These are phyloP conservation scores for Germaria angustata DNA, from an alignment of 2,888 invertebrate genomes.

Conservation along the genomic window DNA sequence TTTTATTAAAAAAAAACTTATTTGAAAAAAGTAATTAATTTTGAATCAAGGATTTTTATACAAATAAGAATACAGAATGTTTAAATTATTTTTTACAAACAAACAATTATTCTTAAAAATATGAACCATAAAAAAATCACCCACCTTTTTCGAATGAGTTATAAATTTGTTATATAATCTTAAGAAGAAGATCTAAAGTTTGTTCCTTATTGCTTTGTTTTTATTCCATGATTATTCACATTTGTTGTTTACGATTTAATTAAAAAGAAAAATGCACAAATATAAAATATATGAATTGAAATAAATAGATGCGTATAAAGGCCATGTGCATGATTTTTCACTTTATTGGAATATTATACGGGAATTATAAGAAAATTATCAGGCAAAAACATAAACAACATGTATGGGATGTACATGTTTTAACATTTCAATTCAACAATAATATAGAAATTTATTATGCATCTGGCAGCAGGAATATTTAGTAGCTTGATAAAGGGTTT, in stretches of 20 bases:
- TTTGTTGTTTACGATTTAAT: constrained; percentile 13
- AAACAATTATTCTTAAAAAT: no score
- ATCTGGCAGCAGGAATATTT: constrained; percentile 33
- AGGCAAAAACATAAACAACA: constrained; percentile 24
- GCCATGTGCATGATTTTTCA: constrained; percentile 22
- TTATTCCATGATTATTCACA: neutral
- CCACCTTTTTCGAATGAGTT: neutral
- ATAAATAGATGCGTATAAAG: neutral
- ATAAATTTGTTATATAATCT: no score
- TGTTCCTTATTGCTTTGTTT: constrained; percentile 3
- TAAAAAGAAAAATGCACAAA: neutral
- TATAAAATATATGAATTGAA: neutral
- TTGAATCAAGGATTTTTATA: no score
- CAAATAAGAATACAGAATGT: no score
- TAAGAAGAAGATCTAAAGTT: neutral
- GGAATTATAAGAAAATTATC: constrained; percentile 23
- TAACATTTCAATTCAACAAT: constrained; percentile 24
- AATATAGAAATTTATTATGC: constrained; percentile 29
- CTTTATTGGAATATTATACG: neutral
- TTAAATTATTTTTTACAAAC: no score
- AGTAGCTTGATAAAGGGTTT: neutral
- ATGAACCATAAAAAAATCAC: no score
- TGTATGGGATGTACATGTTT: constrained; percentile 23
- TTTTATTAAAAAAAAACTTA: no score
- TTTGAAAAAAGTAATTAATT: no score